Percentiles rank a stretch among this genome's conserved stretches.
Conservation (phyloP, 2,888 invertebrate genomes). For the Norana najaformis region DNA sequence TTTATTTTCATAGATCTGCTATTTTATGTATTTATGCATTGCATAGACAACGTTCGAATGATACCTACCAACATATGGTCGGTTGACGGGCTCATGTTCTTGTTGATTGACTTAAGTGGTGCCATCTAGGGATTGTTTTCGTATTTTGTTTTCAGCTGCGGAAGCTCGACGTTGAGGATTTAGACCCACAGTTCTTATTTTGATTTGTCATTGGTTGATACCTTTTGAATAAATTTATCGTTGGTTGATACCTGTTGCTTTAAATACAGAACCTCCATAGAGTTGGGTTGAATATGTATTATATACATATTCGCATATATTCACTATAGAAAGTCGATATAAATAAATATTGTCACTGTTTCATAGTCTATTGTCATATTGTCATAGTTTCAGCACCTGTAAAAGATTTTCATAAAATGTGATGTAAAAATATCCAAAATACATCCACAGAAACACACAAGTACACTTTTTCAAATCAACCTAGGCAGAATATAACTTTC, state of each 20-base stretch:
- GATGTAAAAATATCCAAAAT: too few species aligned
- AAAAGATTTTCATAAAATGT: too few species aligned
- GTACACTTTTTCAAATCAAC: too few species aligned
- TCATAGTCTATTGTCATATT: too few species aligned
- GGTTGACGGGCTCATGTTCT: not conserved
- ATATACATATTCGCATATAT: not conserved
- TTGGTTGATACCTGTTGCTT: not conserved
- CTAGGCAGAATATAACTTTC: too few species aligned
- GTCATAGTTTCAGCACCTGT: too few species aligned
- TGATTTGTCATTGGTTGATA: not conserved
- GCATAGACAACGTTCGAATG: not conserved
- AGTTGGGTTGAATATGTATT: not conserved
- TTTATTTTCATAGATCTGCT: not conserved
- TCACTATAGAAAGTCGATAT: too few species aligned
- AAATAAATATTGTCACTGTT: too few species aligned
- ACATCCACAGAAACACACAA: too few species aligned
- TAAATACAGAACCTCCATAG: not conserved
- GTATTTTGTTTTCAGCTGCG: not conserved
- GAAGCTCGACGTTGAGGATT: not conserved
- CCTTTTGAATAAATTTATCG: not conserved
- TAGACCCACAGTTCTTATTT: not conserved
- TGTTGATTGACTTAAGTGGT: not conserved
- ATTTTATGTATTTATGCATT: not conserved
- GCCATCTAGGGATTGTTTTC: not conserved
- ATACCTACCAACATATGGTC: not conserved